These are phyloP conservation scores for Automeris io DNA, from an alignment of 2,888 invertebrate genomes.

Conservation along the genomic window DNA sequence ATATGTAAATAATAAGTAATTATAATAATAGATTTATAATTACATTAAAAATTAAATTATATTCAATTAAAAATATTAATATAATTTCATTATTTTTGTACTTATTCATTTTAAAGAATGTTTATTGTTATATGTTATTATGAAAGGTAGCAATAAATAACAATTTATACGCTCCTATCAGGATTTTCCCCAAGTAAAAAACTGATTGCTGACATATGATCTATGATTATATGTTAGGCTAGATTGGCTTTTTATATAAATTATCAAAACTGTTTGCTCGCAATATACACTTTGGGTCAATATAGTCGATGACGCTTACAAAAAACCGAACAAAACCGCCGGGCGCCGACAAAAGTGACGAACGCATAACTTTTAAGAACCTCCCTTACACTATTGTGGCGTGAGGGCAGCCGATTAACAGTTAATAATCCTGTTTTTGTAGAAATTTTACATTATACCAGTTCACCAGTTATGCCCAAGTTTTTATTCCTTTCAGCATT, in stretches of 20 bases:
- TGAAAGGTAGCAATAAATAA: no score
- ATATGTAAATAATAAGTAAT: background rate
- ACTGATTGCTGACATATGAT: no score
- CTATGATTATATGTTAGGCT: no score
- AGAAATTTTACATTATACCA: conserved; percentile 7
- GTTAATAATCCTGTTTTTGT: conserved; percentile 18
- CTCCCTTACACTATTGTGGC: conserved; percentile 15
- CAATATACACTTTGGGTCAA: conserved; percentile 32
- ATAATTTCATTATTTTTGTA: no score
- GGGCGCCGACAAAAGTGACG: conserved; percentile 51
- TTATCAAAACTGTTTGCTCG: conserved; percentile 16
- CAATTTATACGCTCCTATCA: no score
- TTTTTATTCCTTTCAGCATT: background rate
- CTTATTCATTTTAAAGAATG: no score
- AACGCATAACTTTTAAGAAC: conserved; percentile 34
- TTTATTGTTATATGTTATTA: no score
- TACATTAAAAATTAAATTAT: no score
- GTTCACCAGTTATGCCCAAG: background rate
- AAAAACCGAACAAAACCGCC: conserved; percentile 42
- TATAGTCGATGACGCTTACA: conserved; percentile 42
- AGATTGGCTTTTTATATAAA: no score
- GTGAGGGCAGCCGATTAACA: conserved; percentile 17
- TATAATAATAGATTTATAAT: no score
- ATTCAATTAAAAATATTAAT: no score
- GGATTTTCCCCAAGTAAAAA: no score